Evolutionary conservation across 2,888 invertebrate species (phyloP).

Genomic region (Drosophila setosimentum): DNA sequence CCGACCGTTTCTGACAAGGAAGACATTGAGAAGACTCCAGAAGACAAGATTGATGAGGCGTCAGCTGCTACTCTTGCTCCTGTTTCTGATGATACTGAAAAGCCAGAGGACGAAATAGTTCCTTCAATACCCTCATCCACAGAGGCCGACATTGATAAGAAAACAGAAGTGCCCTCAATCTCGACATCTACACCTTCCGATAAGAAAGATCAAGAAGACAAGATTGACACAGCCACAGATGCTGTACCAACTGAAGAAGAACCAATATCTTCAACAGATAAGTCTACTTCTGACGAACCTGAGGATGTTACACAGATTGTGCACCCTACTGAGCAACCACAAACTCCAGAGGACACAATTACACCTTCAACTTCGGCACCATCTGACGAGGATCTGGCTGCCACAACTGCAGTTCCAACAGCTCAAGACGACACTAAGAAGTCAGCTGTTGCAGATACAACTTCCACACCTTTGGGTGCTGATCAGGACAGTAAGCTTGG

Average conservation of each 20-base stretch:
- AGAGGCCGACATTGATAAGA: slow-evolving; percentile 27
- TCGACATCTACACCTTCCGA: slow-evolving; percentile 29
- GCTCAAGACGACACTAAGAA: slow-evolving; percentile 37
- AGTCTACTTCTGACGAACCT: slow-evolving; percentile 20
- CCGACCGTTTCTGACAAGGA: slow-evolving; percentile 39
- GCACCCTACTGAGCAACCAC: slow-evolving; percentile 17
- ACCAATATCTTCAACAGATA: slow-evolving; percentile 40
- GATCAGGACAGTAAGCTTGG: slow-evolving; percentile 30
- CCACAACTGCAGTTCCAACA: slow-evolving; percentile 29
- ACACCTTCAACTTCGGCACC: slow-evolving; percentile 28
- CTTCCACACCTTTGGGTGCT: slow-evolving; percentile 23
- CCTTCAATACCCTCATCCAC: slow-evolving; percentile 24
- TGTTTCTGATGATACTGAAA: slow-evolving; percentile 18
- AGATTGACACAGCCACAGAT: slow-evolving; percentile 25
- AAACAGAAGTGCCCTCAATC: slow-evolving; percentile 26
- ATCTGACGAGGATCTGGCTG: slow-evolving; percentile 21
- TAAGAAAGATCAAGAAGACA: slow-evolving; percentile 35
- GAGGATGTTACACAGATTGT: slow-evolving; percentile 17
- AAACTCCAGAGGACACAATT: slow-evolving; percentile 26
- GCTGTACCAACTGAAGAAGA: slow-evolving; percentile 17
- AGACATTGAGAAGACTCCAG: slow-evolving; percentile 37
- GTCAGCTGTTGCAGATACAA: slow-evolving; percentile 31
- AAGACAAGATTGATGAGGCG: slow-evolving; percentile 36
- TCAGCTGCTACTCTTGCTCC: slow-evolving; percentile 40
- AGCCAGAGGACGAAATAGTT: slow-evolving; percentile 32